Percentiles rank a stretch among this genome's conserved stretches.
Conservation (phyloP, 2,888 invertebrate genomes). For the Thelaira solivaga region DNA sequence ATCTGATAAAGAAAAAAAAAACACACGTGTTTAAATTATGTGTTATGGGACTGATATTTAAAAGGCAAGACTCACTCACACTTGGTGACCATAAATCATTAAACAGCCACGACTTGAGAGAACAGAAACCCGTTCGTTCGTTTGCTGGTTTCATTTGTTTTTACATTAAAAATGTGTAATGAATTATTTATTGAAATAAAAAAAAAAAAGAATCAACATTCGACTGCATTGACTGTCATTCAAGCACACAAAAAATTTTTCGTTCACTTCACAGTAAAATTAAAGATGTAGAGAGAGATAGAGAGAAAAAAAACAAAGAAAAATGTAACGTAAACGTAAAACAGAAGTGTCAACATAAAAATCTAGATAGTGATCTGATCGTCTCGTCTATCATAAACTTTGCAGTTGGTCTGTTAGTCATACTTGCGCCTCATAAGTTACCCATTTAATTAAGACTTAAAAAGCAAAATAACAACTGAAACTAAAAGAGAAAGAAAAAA, state of each 20-base stretch:
- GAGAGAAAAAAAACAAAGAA: neutral
- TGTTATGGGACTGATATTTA: too few species aligned
- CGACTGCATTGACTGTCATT: neutral
- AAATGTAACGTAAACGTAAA: conserved; percentile 19
- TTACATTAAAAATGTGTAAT: conserved; percentile 15
- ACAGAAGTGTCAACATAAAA: conserved; percentile 58
- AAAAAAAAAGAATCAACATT: conserved; percentile 3
- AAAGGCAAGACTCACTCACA: neutral
- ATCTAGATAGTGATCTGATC: conserved; percentile 48
- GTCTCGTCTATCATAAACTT: conserved; percentile 27
- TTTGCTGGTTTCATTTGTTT: neutral
- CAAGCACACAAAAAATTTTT: neutral
- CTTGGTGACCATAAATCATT: conserved; percentile 49
- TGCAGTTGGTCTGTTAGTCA: neutral
- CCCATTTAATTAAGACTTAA: conserved; percentile 20
- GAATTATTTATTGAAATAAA: conserved; percentile 36
- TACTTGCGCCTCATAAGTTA: neutral
- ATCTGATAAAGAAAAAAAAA: too few species aligned
- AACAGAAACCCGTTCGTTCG: neutral
- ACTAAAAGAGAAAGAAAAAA: neutral
- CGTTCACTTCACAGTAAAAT: neutral
- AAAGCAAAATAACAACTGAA: neutral
- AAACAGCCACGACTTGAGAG: conserved; percentile 28
- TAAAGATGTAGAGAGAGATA: neutral
- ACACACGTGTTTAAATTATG: too few species aligned